A percentile compares a stretch with the other conserved stretches of the same genome.
Conservation (phyloP, 1,140 invertebrate genomes). For the Drosophila erecta region DNA sequence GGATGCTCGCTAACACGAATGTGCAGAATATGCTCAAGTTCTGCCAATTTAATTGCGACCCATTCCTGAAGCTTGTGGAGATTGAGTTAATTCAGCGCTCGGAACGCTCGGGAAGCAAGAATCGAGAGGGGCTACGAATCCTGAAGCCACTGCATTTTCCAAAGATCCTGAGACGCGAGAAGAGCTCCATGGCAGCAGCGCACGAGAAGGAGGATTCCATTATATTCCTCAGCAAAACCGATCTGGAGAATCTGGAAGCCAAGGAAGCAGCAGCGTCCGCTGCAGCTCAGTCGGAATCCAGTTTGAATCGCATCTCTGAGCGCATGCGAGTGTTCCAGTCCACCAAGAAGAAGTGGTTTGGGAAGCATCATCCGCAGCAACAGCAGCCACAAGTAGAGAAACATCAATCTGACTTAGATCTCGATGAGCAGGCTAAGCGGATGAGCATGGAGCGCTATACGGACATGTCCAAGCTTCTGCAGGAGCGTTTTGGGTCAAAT, state of each 20-base stretch:
- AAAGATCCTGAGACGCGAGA: conserved; percentile 86
- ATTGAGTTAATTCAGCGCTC: conserved; percentile 84
- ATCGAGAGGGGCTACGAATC: conserved; percentile 85
- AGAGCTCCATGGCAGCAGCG: conserved; percentile 85
- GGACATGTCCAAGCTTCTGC: conserved; percentile 87
- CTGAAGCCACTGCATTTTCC: conserved; percentile 85
- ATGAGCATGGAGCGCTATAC: conserved; percentile 87
- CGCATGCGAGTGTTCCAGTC: conserved; percentile 87
- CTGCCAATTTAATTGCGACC: conserved; percentile 86
- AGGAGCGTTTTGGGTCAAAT: conserved; percentile 86
- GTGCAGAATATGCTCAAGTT: conserved; percentile 87
- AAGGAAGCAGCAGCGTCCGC: conserved; percentile 71
- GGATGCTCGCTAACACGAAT: conserved; percentile 87
- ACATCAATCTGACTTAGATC: conserved; percentile 79
- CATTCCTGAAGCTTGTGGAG: conserved; percentile 77
- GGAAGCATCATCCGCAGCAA: conserved; percentile 85
- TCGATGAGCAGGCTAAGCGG: conserved; percentile 76
- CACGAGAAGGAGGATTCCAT: conserved; percentile 88
- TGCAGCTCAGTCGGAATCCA: conserved; percentile 10
- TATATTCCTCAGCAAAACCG: conserved; percentile 87
- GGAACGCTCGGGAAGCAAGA: conserved; percentile 85
- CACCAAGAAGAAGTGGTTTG: conserved; percentile 87
- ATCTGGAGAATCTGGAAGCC: conserved; percentile 86
- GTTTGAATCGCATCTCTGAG: conserved; percentile 81
- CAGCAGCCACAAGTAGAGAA: conserved; percentile 55